These are phyloP conservation scores for Ctenosaura bakeri DNA, from an alignment of 2,797 vertebrate genomes.

Conservation along the genomic window DNA sequence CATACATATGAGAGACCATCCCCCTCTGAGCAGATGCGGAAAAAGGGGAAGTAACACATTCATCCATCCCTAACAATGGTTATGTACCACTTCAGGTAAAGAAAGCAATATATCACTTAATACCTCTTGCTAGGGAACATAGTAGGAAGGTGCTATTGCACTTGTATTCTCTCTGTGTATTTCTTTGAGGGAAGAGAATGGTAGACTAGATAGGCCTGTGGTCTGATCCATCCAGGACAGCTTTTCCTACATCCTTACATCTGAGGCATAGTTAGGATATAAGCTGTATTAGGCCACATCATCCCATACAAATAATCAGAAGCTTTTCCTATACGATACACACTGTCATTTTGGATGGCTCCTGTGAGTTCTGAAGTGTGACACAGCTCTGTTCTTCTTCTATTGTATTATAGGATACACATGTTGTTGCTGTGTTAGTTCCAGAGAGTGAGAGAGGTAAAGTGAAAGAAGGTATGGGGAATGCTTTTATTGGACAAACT, in stretches of 20 bases:
- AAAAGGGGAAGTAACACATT: neutral
- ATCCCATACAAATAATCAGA: neutral
- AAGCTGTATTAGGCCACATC: neutral
- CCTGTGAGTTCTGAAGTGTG: slow-evolving; percentile 9
- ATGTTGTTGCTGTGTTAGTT: slow-evolving; percentile 31
- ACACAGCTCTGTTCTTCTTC: slow-evolving; percentile 4
- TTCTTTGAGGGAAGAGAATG: neutral
- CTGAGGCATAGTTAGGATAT: neutral
- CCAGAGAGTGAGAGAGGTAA: slow-evolving; percentile 32
- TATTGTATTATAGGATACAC: slow-evolving; percentile 33
- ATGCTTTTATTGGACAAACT: slow-evolving; percentile 45
- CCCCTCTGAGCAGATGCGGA: neutral
- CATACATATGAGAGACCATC: neutral
- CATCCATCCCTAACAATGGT: neutral
- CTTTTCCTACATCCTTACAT: neutral
- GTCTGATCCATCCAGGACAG: neutral
- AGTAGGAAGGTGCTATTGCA: neutral
- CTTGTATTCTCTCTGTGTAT: neutral
- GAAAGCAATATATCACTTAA: neutral
- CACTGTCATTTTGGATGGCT: neutral
- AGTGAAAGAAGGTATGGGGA: slow-evolving; percentile 30
- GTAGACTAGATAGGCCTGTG: neutral
- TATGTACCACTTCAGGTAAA: neutral
- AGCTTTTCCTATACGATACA: neutral
- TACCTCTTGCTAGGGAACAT: neutral